phyloP scores from a whole-genome alignment of 2,888 invertebrate species.

The Drosophila bunnanda region DNA sequence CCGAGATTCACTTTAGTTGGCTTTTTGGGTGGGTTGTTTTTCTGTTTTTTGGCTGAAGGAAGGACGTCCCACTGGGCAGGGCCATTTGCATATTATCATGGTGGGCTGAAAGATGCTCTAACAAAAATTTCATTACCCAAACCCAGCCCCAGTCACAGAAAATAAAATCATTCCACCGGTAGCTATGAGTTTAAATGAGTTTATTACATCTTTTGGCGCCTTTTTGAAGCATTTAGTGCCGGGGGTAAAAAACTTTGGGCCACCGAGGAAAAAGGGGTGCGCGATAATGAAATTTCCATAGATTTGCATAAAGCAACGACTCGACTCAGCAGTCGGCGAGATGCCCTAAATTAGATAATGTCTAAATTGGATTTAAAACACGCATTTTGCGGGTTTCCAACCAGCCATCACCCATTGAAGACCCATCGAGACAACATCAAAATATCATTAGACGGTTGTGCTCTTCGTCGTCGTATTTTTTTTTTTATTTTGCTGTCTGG shows the following conservation, averaged over 20 bases:
- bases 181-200: constrained; percentile 79
- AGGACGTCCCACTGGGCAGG: constrained; percentile 46
- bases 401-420: constrained; percentile 65
- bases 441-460: constrained; percentile 70
- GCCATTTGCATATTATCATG: constrained; percentile 77
- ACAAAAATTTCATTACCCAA: constrained; percentile 79
- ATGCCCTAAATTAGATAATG: constrained; percentile 84
- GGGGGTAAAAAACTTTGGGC: constrained; percentile 28
- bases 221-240: constrained; percentile 73
- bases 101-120: constrained; percentile 65
- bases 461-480: constrained; percentile 30
- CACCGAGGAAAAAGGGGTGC: constrained; percentile 62
- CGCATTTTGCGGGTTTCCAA: constrained; percentile 82
- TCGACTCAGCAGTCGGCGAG: constrained; percentile 47
- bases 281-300: constrained; percentile 78
- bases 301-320: constrained; percentile 74
- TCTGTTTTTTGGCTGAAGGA: constrained; percentile 6
- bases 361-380: constrained; percentile 84
- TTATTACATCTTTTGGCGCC: constrained; percentile 78
- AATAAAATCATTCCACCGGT: constrained; percentile 26
- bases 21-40: background rate
- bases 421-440: constrained; percentile 80
- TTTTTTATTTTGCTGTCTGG: constrained; percentile 21
- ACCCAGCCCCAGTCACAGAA: constrained; percentile 43
- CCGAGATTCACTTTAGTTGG: constrained; percentile 60